A percentile compares a stretch with the other conserved stretches of the same genome.
Conservation (phyloP, 2,888 invertebrate species). For the Drosophila vallismaia region DNA sequence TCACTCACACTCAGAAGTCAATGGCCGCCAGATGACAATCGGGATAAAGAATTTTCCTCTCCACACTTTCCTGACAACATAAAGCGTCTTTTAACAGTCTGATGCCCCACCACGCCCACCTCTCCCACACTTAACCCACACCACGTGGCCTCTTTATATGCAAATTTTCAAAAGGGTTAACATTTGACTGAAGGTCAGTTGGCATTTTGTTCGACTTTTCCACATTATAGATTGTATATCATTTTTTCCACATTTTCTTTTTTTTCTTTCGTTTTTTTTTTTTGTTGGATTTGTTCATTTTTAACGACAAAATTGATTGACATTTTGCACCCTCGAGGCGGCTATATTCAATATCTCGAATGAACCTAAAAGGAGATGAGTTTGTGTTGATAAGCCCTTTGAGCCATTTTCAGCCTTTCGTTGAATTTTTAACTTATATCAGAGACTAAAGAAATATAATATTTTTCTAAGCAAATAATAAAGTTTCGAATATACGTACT, state of each 20-base stretch:
- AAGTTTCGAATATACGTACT: too few species aligned
- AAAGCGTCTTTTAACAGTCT: constrained; percentile 73
- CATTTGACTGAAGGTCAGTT: constrained; percentile 74
- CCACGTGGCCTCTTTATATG: constrained; percentile 67
- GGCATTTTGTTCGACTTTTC: constrained; percentile 58
- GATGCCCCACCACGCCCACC: background rate
- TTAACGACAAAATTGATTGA: constrained; percentile 75
- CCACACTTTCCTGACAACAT: constrained; percentile 52
- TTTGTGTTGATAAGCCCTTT: constrained; percentile 67
- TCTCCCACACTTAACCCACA: background rate
- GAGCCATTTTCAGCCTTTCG: constrained; percentile 65
- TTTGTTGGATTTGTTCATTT: constrained; percentile 34
- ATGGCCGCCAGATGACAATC: constrained; percentile 44
- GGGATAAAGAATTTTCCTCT: constrained; percentile 51
- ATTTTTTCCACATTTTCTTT: constrained; percentile 42
- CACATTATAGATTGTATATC: constrained; percentile 63
- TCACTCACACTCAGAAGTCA: constrained; percentile 30
- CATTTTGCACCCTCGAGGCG: constrained; percentile 73
- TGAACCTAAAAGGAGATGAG: constrained; percentile 53
- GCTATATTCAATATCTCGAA: constrained; percentile 62
- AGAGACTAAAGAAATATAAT: too few species aligned
- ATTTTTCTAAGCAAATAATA: too few species aligned
- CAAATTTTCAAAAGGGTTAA: constrained; percentile 73
- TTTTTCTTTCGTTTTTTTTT: constrained; percentile 29
- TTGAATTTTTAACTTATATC: background rate